Percentiles rank a stretch among this genome's conserved stretches.
phyloP scores from a whole-genome alignment of 2,797 vertebrate genomes.

The Arrhamphus sclerolepis region DNA sequence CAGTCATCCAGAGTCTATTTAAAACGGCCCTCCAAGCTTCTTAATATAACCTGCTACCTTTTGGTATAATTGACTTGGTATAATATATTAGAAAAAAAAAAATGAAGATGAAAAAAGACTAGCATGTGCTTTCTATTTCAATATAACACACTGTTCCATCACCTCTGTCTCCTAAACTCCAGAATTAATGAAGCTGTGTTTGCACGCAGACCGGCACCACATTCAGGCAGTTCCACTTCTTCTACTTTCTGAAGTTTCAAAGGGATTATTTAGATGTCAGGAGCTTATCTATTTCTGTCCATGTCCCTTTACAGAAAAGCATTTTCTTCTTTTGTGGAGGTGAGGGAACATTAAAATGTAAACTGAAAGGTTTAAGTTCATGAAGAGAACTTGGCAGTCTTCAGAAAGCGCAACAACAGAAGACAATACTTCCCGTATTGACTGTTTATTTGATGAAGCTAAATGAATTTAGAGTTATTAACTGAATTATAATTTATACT shows the following conservation, averaged over 20 bases:
- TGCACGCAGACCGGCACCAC: conserved; percentile 51
- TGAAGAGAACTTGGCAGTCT: no score
- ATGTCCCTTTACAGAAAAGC: neutral
- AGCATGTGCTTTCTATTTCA: conserved; percentile 58
- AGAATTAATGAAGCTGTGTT: conserved; percentile 70
- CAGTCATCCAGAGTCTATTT: conserved; percentile 37
- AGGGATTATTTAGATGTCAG: conserved; percentile 28
- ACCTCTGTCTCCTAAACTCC: conserved; percentile 59
- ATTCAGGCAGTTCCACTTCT: conserved; percentile 11
- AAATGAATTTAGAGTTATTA: no score
- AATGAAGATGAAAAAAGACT: conserved; percentile 68
- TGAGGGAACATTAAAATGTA: conserved; percentile 6
- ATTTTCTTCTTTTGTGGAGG: neutral
- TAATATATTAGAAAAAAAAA: conserved; percentile 62
- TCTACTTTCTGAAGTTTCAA: conserved; percentile 24
- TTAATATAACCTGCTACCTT: conserved; percentile 47
- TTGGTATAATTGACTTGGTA: conserved; percentile 70
- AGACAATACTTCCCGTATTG: no score
- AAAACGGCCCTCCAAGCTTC: conserved; percentile 61
- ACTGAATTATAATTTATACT: no score
- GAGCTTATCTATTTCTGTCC: conserved; percentile 45
- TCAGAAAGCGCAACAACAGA: no score
- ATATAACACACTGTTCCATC: conserved; percentile 55
- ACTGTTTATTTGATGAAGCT: no score
- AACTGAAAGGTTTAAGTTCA: no score